Evolutionary conservation across 2,113 vertebrate genomes (phyloP).

Genomic region (Clarias gariepinus): DNA sequence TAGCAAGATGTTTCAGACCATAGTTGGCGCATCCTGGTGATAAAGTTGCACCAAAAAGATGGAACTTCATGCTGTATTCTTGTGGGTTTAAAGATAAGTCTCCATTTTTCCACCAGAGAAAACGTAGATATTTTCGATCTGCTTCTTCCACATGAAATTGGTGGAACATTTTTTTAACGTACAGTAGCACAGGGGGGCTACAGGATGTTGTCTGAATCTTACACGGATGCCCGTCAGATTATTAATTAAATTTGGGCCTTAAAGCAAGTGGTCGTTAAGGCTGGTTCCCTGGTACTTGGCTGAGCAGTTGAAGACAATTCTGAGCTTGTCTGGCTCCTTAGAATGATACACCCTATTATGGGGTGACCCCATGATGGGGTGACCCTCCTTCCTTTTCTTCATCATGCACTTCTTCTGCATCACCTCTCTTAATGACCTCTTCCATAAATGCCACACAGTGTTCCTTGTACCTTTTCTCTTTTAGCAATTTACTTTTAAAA

Average conservation of each 20-base stretch:
- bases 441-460: no score
- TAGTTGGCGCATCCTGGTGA: no score
- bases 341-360: no score
- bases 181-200: no score
- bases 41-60: no score
- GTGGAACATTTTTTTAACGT: no score
- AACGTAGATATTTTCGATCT: no score
- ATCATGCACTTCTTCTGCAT: no score
- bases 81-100: neutral
- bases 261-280: neutral
- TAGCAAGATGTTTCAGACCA: no score
- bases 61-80: neutral
- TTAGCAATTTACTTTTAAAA: neutral
- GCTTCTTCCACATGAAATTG: neutral
- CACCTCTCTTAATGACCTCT: no score
- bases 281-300: neutral
- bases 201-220: neutral
- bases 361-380: neutral
- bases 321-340: neutral
- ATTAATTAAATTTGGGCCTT: neutral
- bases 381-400: neutral
- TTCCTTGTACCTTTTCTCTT: neutral
- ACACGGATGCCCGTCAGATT: neutral
- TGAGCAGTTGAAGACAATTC: neutral
- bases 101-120: neutral